These are phyloP conservation scores for Girardia tigrina DNA, from an alignment of 2,888 invertebrate genomes.

Conservation along the genomic window DNA sequence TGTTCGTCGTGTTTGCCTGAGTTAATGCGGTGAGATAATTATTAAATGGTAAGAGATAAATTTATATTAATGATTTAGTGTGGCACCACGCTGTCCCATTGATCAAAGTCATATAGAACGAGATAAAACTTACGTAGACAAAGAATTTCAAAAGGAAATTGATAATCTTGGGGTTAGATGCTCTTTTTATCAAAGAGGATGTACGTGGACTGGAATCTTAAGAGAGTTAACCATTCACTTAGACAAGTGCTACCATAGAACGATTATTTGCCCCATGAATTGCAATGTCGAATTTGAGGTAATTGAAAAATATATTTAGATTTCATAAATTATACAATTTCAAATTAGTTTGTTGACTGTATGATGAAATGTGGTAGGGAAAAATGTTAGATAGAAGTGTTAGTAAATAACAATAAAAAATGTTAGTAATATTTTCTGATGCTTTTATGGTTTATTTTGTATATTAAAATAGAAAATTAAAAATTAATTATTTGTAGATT, in stretches of 20 bases:
- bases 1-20: constrained; percentile 44
- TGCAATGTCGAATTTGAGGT: constrained; percentile 39
- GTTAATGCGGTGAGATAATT: constrained; percentile 40
- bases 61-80: constrained; percentile 36
- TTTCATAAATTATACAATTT: not conserved
- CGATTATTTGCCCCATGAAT: constrained; percentile 40
- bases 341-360: not conserved
- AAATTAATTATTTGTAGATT: too few species aligned
- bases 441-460: too few species aligned
- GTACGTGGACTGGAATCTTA: constrained; percentile 45
- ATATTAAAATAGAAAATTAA: too few species aligned
- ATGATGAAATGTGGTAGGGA: too few species aligned
- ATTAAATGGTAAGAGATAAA: not conserved
- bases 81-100: constrained; percentile 40
- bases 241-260: constrained; percentile 40
- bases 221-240: constrained; percentile 41
- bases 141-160: constrained; percentile 42
- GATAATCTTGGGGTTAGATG: constrained; percentile 46
- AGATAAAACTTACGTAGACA: constrained; percentile 41
- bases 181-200: constrained; percentile 43
- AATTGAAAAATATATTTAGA: not conserved
- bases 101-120: constrained; percentile 39
- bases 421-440: too few species aligned
- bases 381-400: too few species aligned
- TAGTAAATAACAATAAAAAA: too few species aligned